phyloP scores from a whole-genome alignment of 2,113 vertebrate genomes.

The Aepyceros melampus region DNA sequence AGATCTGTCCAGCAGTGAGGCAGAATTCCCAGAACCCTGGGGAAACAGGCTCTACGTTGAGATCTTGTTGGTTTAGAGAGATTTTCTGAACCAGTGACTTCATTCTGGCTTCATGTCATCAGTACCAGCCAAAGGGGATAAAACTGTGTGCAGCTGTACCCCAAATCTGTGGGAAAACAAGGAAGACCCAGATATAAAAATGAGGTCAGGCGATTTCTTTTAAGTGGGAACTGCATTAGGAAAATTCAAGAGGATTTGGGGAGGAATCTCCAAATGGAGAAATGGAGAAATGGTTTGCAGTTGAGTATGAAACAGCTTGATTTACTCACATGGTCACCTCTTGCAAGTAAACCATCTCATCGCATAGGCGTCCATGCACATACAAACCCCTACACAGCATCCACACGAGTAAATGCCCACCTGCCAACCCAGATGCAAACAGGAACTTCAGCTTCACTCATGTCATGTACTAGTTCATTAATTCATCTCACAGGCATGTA shows the following conservation, averaged over 20 bases:
- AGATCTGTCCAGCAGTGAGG: neutral
- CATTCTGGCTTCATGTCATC: neutral
- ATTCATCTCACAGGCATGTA: neutral
- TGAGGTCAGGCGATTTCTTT: neutral
- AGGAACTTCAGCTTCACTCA: neutral
- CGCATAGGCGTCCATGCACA: fast-evolving
- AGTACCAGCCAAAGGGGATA: neutral
- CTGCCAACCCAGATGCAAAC: neutral
- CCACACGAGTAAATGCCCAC: neutral
- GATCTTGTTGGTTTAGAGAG: neutral
- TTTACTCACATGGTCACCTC: neutral
- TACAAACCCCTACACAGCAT: neutral
- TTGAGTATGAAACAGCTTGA: neutral
- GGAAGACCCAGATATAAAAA: neutral
- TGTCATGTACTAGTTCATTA: neutral
- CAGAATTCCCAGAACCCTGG: neutral
- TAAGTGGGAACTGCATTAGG: neutral
- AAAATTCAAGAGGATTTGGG: neutral
- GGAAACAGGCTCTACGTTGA: neutral
- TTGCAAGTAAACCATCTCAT: neutral
- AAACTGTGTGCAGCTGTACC: neutral
- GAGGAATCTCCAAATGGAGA: neutral
- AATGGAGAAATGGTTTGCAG: neutral
- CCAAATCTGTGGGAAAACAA: neutral
- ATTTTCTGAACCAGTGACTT: neutral